Evolutionary conservation across 2,888 invertebrate species (phyloP), one percentile per base, ranked within the genome.

Genomic region (Drosophila testacea): DNA sequence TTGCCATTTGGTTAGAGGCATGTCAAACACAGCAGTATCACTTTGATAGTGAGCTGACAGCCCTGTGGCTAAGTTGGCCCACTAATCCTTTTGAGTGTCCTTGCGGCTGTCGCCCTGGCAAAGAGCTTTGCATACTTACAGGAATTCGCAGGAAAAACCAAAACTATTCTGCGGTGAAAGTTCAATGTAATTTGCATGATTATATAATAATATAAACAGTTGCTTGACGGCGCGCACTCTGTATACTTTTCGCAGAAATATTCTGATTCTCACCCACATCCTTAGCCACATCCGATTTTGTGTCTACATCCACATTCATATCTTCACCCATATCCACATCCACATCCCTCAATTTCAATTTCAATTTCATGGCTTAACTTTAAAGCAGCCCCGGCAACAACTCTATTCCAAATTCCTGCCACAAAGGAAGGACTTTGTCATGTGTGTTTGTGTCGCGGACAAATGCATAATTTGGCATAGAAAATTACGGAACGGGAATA

Each of bases 381-480:
- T 70, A 77, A 68, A 60, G 56, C 46, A 50, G 34, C 34, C 4
- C 16, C 10, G 41, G 7, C 11, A 27, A 16, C 48, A 60, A 41
- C 7, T 30, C 42, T 51, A 28, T 46, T 32, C 48, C 50, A 46
- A 61, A 42, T 51, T 61, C 48, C 11, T 27, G 38, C 28, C 56
- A 63, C 63, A 63, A 63, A 63, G 63, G 39, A 52, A 34, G 41
- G 2, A 10, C 34, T 47, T 50, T 52, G 57, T 36, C 64, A 73
- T 64, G 66, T 66, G 34, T 50, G 44, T 55, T 32, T 38, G 59
- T 57, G 69, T 44, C 38, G 55, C 65, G 51, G 47, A 64, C 83
- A 85, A 80, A 71, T 88, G 88, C 83, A 83, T 83, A 83, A 82
- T 80, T 82, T 85, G 73, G 55, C 69, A 60, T 61, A 73, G 62